Percentiles rank a stretch among this genome's conserved stretches.
phyloP scores from a whole-genome alignment of 2,888 invertebrate genomes.

The Brachyptera risi region DNA sequence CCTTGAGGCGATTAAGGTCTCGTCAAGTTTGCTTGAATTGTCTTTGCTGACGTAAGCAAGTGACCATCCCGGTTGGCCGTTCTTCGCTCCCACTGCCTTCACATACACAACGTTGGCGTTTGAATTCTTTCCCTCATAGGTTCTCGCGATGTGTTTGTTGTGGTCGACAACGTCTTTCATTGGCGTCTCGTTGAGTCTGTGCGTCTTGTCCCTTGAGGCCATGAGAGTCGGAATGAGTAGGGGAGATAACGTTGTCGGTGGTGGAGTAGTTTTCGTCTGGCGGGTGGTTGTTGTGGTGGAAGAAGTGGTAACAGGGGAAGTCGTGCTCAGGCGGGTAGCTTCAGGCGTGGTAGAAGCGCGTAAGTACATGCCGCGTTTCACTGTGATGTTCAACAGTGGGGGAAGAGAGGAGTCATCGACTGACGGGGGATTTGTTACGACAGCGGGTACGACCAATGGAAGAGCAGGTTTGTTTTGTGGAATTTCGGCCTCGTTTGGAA shows the following conservation, averaged over 20 bases:
- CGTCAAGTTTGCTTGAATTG: slow-evolving; percentile 51
- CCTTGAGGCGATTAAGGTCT: slow-evolving; percentile 33
- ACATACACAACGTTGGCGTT: slow-evolving; percentile 47
- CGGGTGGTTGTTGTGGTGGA: too few species aligned
- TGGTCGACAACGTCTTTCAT: slow-evolving; percentile 41
- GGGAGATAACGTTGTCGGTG: background rate
- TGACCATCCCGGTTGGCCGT: slow-evolving; percentile 34
- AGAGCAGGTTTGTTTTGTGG: too few species aligned
- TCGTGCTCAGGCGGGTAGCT: too few species aligned
- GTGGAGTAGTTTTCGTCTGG: too few species aligned
- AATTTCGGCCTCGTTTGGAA: background rate
- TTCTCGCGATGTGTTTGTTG: slow-evolving; percentile 51
- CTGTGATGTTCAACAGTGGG: slow-evolving; percentile 8
- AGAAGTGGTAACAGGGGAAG: too few species aligned
- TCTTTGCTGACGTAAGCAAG: slow-evolving; percentile 52
- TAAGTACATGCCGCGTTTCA: background rate
- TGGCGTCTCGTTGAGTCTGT: background rate
- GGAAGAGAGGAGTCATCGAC: background rate
- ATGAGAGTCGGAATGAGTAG: background rate
- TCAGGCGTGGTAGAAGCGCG: slow-evolving; percentile 11
- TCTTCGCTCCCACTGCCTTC: slow-evolving; percentile 41
- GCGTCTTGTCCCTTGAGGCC: background rate
- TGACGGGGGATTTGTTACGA: slow-evolving; percentile 19
- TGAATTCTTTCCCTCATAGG: slow-evolving; percentile 51
- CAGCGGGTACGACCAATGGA: too few species aligned